A percentile compares a stretch with the other conserved stretches of the same genome.
Evolutionary conservation across 2,797 vertebrate species (phyloP).

Genomic region (Dromococcyx pavoninus): DNA sequence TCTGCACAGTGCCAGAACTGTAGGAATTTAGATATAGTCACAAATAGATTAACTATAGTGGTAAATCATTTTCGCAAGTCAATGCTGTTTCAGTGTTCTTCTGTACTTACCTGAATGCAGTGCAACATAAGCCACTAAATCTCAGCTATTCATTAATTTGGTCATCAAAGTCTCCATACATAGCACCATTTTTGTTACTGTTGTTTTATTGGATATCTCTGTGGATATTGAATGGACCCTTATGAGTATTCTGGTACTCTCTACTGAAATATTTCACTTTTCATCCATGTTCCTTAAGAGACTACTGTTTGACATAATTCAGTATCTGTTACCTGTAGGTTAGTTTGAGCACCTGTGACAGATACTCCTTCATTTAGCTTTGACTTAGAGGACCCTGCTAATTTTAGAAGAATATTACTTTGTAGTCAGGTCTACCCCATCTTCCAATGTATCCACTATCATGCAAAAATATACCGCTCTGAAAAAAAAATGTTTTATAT

Average conservation of each 20-base stretch:
- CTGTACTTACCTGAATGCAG: not conserved
- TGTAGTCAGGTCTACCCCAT: not conserved
- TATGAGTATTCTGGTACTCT: not conserved
- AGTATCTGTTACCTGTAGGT: not conserved
- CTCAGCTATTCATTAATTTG: not conserved
- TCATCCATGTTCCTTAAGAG: not conserved
- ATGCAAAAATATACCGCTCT: not conserved
- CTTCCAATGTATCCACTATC: not conserved
- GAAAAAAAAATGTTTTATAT: not conserved
- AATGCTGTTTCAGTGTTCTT: not conserved
- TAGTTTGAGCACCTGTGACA: not conserved
- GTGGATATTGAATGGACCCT: not conserved
- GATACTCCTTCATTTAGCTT: not conserved
- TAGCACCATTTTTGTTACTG: not conserved
- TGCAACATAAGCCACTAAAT: not conserved
- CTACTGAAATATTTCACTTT: not conserved
- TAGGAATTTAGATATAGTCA: not conserved
- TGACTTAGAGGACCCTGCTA: not conserved
- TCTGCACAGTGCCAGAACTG: not conserved
- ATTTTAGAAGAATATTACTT: not conserved
- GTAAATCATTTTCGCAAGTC: not conserved
- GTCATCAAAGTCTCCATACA: not conserved
- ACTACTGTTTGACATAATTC: not conserved
- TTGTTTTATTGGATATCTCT: constrained; percentile 13
- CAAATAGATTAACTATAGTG: not conserved